These are phyloP conservation scores for Diceros bicornis DNA, from an alignment of 2,797 vertebrate species.

Conservation along the genomic window DNA sequence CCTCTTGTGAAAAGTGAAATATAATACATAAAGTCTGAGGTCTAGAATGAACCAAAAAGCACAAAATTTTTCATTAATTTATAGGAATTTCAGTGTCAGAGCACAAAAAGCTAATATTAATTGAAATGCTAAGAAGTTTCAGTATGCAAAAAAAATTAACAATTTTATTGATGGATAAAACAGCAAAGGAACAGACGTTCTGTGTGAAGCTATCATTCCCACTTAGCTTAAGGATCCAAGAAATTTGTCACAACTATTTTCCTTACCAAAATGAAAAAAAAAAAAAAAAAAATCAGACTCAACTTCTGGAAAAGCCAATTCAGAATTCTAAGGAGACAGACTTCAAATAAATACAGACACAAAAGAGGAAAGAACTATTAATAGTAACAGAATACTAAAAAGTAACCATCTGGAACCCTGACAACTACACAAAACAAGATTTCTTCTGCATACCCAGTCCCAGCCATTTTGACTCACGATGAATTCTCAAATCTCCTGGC, in stretches of 20 bases:
- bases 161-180: background rate
- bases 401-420: slow-evolving; percentile 50
- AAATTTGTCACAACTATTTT: slow-evolving; percentile 49
- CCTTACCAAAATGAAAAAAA: background rate
- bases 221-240: background rate
- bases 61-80: slow-evolving; percentile 12
- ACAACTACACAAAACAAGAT: background rate
- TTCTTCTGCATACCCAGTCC: background rate
- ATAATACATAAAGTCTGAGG: background rate
- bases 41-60: slow-evolving; percentile 1
- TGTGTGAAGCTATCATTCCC: background rate
- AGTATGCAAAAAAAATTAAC: background rate
- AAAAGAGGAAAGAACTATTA: slow-evolving; percentile 53
- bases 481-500: background rate
- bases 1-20: background rate
- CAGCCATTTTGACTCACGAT: background rate
- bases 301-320: slow-evolving; percentile 57
- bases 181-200: slow-evolving; percentile 14
- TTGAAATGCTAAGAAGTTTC: background rate
- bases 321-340: slow-evolving; percentile 62
- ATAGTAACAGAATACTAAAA: slow-evolving; percentile 36
- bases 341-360: slow-evolving; percentile 47
- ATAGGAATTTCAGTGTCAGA: background rate
- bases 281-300: background rate
- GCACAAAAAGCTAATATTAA: background rate